Conservation (phyloP, 2,888 invertebrate species). For the Hedychridium roseum region DNA sequence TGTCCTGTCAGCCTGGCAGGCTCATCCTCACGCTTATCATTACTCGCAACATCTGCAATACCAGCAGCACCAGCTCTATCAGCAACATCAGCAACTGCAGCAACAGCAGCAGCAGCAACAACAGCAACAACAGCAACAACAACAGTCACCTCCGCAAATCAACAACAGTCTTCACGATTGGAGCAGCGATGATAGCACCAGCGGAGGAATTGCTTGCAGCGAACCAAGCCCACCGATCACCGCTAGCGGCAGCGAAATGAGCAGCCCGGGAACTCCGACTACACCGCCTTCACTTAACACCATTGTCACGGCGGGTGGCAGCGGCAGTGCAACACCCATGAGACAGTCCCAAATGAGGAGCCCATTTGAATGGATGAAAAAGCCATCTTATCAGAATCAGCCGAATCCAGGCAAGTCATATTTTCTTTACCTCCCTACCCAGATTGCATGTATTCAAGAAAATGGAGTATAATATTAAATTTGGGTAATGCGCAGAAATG, state of each 20-base stretch:
- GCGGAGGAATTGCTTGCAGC: constrained; percentile 30
- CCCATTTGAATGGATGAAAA: constrained; percentile 93
- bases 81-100: constrained; percentile 60
- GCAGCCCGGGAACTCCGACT: constrained; percentile 67
- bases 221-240: constrained; percentile 70
- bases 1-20: constrained; percentile 64
- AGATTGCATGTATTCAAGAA: no score
- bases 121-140: constrained; percentile 35
- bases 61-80: constrained; percentile 64
- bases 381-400: constrained; percentile 83
- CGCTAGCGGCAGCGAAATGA: constrained; percentile 70
- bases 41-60: constrained; percentile 60
- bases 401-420: constrained; percentile 78
- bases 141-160: no score
- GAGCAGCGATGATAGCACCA: constrained; percentile 44
- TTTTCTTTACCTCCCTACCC: not conserved
- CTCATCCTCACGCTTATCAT: constrained; percentile 63
- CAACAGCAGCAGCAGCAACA: constrained; percentile 56
- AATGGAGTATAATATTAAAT: no score
- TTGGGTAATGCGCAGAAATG: no score
- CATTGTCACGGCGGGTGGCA: constrained; percentile 45
- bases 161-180: no score
- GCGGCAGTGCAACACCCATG: constrained; percentile 59
- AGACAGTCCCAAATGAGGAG: constrained; percentile 79
- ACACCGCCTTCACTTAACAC: constrained; percentile 41